phyloP scores from a whole-genome alignment of 1,140 invertebrate species.

The Saccostrea echinata region DNA sequence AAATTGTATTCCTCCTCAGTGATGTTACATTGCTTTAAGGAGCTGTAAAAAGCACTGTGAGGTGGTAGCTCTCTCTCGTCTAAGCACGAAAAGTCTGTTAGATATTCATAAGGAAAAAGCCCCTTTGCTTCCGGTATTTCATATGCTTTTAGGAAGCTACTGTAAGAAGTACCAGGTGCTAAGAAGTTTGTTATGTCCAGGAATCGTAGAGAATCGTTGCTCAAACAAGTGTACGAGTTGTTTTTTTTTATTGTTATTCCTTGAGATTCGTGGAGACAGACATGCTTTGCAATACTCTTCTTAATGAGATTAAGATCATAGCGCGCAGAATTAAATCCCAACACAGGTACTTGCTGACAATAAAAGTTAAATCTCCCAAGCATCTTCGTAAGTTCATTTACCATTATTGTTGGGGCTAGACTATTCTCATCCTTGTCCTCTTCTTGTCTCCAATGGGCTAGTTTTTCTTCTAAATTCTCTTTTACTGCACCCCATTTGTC shows the following conservation, averaged over 20 bases:
- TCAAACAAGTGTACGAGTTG: constrained; percentile 51
- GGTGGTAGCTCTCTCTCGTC: constrained; percentile 39
- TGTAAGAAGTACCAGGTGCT: constrained; percentile 57
- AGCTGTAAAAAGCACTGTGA: constrained; percentile 52
- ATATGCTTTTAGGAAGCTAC: constrained; percentile 61
- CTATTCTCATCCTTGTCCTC: not conserved
- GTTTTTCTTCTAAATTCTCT: not conserved
- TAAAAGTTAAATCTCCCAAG: constrained; percentile 45
- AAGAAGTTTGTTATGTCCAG: constrained; percentile 57
- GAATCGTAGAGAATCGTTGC: constrained; percentile 25
- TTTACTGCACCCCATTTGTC: constrained; percentile 31
- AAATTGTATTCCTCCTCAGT: constrained; percentile 52
- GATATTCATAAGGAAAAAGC: constrained; percentile 59
- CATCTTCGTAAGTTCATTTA: not conserved
- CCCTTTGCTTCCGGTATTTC: constrained; percentile 56
- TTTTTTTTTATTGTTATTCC: constrained; percentile 53
- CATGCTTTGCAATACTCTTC: constrained; percentile 41
- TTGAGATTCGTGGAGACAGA: constrained; percentile 41
- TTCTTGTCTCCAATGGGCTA: not conserved
- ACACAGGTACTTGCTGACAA: constrained; percentile 31
- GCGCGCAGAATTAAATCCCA: constrained; percentile 59
- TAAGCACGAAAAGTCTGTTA: constrained; percentile 45
- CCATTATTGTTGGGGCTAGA: not conserved
- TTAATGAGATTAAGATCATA: constrained; percentile 61
- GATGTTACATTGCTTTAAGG: constrained; percentile 51